Evolutionary conservation across 1,140 invertebrate genomes (phyloP).

Genomic region (Tribolium madens): DNA sequence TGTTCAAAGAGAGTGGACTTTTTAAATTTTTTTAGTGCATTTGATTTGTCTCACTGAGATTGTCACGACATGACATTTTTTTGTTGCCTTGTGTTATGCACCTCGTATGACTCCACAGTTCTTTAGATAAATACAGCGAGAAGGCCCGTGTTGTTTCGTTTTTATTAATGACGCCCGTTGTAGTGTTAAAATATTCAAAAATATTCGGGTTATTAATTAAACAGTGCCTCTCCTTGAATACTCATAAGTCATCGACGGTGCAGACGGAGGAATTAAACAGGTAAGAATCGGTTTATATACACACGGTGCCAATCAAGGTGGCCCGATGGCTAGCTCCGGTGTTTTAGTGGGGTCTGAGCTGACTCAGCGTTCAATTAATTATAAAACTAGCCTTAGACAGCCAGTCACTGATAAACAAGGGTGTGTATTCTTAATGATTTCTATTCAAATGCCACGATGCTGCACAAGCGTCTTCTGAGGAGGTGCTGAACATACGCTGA

Average conservation of each 20-base stretch:
- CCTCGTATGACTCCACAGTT: conserved; percentile 48
- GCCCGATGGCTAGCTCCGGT: conserved; percentile 40
- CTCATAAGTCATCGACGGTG: conserved; percentile 51
- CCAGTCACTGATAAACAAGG: conserved; percentile 60
- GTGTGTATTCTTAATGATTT: conserved; percentile 60
- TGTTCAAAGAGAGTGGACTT: too few relatives aligned
- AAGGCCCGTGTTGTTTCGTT: conserved; percentile 49
- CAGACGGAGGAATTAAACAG: conserved; percentile 48
- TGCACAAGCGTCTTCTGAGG: neutral
- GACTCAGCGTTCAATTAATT: conserved; percentile 61
- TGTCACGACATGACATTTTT: too few relatives aligned
- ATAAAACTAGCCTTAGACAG: conserved; percentile 58
- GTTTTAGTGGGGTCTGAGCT: conserved; percentile 50
- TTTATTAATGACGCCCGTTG: conserved; percentile 56
- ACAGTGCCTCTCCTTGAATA: conserved; percentile 51
- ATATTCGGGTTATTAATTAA: conserved; percentile 60
- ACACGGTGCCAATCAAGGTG: conserved; percentile 50
- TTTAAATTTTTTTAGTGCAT: too few relatives aligned
- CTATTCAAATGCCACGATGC: conserved; percentile 54
- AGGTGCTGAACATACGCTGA: neutral
- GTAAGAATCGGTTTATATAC: conserved; percentile 46
- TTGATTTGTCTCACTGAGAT: too few relatives aligned
- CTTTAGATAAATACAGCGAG: conserved; percentile 55
- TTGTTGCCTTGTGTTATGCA: too few relatives aligned
- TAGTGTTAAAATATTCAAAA: conserved; percentile 59